Conservation (phyloP, 2,888 invertebrate genomes). For the Scaptomyza caliginosa region DNA sequence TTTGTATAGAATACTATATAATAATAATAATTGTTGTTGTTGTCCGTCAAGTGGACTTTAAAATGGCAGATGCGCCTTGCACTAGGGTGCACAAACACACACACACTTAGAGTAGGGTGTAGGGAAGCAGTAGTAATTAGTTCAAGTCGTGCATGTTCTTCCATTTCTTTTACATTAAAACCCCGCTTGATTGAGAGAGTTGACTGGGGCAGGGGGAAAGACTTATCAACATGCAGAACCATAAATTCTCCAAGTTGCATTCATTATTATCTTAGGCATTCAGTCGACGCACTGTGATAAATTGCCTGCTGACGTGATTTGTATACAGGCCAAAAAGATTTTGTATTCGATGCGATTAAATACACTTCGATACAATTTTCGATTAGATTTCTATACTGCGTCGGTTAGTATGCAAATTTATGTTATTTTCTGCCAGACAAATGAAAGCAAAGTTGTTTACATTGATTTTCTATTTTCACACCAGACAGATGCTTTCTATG, state of each 20-base stretch:
- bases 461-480: conserved; percentile 24
- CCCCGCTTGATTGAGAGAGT: conserved; percentile 5
- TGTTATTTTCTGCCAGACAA: conserved; percentile 23
- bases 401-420: conserved; percentile 61
- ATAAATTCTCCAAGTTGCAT: conserved; percentile 59
- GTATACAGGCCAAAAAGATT: conserved; percentile 54
- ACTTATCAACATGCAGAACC: conserved; percentile 55
- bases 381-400: conserved; percentile 57
- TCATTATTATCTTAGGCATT: conserved; percentile 64
- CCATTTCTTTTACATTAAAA: neutral
- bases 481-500: conserved; percentile 65
- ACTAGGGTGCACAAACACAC: neutral
- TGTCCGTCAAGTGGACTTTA: conserved; percentile 61
- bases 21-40: conserved; percentile 36
- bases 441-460: conserved; percentile 50
- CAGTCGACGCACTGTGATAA: conserved; percentile 57
- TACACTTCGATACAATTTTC: conserved; percentile 61
- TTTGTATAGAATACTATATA: conserved; percentile 13
- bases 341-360: conserved; percentile 21
- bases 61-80: conserved; percentile 24
- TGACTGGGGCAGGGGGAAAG: neutral
- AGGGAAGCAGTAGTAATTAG: conserved; percentile 30
- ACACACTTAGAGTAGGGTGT: neutral
- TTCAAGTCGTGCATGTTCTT: conserved; percentile 23
- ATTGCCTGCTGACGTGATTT: conserved; percentile 72